Base-by-base conservation (phyloP, 2,113 vertebrate species). In the Antigone vipio region DNA sequence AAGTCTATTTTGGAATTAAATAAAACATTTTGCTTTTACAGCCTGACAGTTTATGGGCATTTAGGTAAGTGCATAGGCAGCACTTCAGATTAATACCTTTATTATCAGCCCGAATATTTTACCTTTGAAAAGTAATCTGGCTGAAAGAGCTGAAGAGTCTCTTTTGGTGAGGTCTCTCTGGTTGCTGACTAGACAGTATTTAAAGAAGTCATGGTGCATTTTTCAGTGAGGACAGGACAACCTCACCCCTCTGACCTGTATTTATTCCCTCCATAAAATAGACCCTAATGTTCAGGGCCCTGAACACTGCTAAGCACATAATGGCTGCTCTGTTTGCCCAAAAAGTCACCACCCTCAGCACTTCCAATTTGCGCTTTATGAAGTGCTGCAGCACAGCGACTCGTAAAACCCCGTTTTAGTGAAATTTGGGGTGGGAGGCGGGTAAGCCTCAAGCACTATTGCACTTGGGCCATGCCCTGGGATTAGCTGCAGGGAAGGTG, bases 11-110 rank as follows among this genome's bases (percentile, higher is more conserved):
- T 89, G 76, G 68, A 82, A 78, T 85, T 8, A 90, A 94, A 92
- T 58, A 50, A 78, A 95, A 83, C 55, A 82, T 73, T 92, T 95
- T 81, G 35, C 71, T 90, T 94, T 76, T 91, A 73, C 62, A 92
- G 71, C 35, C 71, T 88, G 72, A 27, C 15, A 77, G 74, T 74
- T 96, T 59, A 68, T 8, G 44, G 62, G 38, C 53, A 38, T 40
- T 85, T 83, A 58, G 42, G 49, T 89, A 87, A 94, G 92, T 49
- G 67, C 84, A 92, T 1, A 47, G 84, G 80, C 79, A 74, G 66
- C 52, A 32, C 5, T 92, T 88, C 40, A 94, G 62, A 76, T 93
- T 92, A 95, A 93, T 64, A 9, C 73, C 49, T 88, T 84, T 87
- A 67, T 91, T 94, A 79, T 85, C 82, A 90, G 35, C 40, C 47